A percentile compares a stretch with the other conserved stretches of the same genome.
phyloP scores from a whole-genome alignment of 2,113 vertebrate genomes.

The Osmerus mordax region DNA sequence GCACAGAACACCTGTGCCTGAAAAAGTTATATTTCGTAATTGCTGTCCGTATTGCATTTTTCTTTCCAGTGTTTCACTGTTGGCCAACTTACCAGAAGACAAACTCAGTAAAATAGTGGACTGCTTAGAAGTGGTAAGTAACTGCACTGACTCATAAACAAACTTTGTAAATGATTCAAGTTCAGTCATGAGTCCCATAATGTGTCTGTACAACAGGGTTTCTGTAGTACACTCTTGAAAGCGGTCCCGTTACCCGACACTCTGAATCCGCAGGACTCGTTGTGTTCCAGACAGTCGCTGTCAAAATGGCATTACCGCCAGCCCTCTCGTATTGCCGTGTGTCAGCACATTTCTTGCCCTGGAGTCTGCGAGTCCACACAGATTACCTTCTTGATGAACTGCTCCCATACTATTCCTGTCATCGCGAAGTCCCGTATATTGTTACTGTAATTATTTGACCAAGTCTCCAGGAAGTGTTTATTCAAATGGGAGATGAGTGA shows the following conservation, averaged over 20 bases:
- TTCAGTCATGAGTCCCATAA: neutral
- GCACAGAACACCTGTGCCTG: neutral
- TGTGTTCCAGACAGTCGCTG: constrained; percentile 52
- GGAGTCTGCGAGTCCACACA: constrained; percentile 40
- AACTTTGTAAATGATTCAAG: constrained; percentile 6
- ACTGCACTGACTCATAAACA: constrained; percentile 17
- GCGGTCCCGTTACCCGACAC: constrained; percentile 19
- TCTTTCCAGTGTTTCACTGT: constrained; percentile 67
- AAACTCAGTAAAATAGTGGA: constrained; percentile 77
- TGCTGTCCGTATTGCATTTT: neutral
- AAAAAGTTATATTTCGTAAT: neutral
- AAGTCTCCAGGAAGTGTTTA: constrained; percentile 60
- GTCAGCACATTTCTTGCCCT: constrained; percentile 44
- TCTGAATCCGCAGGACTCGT: constrained; percentile 10
- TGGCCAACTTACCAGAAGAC: constrained; percentile 72
- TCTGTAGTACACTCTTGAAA: no score
- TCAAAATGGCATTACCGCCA: constrained; percentile 57
- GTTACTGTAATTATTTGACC: constrained; percentile 67
- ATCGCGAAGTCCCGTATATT: constrained; percentile 51
- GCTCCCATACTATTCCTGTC: constrained; percentile 57
- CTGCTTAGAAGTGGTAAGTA: constrained; percentile 78
- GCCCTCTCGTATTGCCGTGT: constrained; percentile 43
- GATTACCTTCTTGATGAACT: constrained; percentile 57
- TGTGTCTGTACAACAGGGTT: no score
- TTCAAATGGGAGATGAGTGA: constrained; percentile 56